Conservation (phyloP, 37 sponge, comb jelly and placozoan species). For the Haliclona indistincta region DNA sequence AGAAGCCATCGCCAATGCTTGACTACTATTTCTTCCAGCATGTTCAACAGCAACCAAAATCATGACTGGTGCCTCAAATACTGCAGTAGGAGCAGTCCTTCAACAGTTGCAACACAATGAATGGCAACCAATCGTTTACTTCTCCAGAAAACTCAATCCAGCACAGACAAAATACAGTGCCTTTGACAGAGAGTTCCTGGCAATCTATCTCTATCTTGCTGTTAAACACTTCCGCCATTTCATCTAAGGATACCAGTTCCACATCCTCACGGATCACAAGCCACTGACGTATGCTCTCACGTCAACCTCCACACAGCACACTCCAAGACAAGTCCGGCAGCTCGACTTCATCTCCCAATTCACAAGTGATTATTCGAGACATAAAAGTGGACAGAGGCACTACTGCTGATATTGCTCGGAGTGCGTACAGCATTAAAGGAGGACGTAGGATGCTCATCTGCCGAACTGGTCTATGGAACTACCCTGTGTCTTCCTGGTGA, state of each 20-base stretch:
- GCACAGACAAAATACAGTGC: neutral
- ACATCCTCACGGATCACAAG: slow-evolving; percentile 62
- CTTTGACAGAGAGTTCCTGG: neutral
- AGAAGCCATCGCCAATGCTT: neutral
- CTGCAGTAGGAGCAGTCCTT: neutral
- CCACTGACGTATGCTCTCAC: slow-evolving; percentile 53
- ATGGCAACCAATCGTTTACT: neutral
- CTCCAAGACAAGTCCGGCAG: slow-evolving; percentile 55
- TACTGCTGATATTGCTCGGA: slow-evolving; percentile 39
- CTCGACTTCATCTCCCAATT: slow-evolving; percentile 65
- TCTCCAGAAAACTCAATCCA: neutral
- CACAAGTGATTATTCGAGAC: no score
- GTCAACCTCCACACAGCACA: slow-evolving; percentile 23
- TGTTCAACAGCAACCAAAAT: neutral
- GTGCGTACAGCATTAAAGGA: slow-evolving; percentile 31
- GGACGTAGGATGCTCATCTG: slow-evolving; percentile 43
- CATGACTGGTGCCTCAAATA: neutral
- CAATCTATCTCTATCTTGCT: slow-evolving; percentile 28
- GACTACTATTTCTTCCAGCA: neutral
- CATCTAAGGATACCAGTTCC: slow-evolving; percentile 36
- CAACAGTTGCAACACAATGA: neutral
- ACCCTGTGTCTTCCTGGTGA: no score
- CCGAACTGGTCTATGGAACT: slow-evolving; percentile 49
- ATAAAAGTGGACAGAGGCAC: slow-evolving; percentile 29
- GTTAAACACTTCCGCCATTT: slow-evolving; percentile 48